Conservation (phyloP, 2,888 invertebrate genomes). For the Drosophila tripunctata region DNA sequence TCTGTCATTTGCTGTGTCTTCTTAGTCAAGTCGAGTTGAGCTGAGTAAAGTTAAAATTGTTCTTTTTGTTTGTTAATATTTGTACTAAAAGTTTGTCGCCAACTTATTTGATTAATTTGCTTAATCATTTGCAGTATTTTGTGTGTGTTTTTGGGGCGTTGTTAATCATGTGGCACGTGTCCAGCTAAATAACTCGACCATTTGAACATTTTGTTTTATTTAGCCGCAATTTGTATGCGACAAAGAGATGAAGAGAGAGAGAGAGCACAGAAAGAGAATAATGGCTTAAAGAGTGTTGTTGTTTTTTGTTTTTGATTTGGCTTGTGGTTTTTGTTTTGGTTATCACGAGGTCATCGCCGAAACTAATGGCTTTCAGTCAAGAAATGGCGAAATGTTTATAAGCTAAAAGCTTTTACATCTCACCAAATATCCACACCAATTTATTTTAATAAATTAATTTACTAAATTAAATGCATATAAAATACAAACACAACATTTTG, state of each 20-base stretch:
- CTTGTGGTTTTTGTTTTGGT: constrained; percentile 15
- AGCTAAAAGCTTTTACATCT: neutral
- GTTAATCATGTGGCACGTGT: constrained; percentile 37
- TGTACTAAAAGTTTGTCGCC: constrained; percentile 43
- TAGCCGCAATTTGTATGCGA: constrained; percentile 30
- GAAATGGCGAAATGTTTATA: neutral
- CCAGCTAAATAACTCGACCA: constrained; percentile 19
- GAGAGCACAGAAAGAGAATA: neutral
- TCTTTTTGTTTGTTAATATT: constrained; percentile 35
- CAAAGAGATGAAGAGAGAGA: constrained; percentile 8
- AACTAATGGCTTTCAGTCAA: constrained; percentile 21
- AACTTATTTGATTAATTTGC: constrained; percentile 51
- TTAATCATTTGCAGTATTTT: constrained; percentile 37
- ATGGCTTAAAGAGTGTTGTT: neutral
- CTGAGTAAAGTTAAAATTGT: constrained; percentile 2
- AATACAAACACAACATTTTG: neutral
- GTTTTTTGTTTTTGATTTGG: neutral
- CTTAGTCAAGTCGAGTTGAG: neutral
- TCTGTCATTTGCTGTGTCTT: constrained; percentile 39
- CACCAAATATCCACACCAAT: neutral
- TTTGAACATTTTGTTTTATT: constrained; percentile 35
- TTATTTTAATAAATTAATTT: neutral
- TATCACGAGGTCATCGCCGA: constrained; percentile 22
- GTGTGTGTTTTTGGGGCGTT: constrained; percentile 27
- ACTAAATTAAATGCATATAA: neutral